A percentile compares a stretch with the other conserved stretches of the same genome.
Conservation (phyloP, 2,888 invertebrate genomes). For the Theretra japonica region DNA sequence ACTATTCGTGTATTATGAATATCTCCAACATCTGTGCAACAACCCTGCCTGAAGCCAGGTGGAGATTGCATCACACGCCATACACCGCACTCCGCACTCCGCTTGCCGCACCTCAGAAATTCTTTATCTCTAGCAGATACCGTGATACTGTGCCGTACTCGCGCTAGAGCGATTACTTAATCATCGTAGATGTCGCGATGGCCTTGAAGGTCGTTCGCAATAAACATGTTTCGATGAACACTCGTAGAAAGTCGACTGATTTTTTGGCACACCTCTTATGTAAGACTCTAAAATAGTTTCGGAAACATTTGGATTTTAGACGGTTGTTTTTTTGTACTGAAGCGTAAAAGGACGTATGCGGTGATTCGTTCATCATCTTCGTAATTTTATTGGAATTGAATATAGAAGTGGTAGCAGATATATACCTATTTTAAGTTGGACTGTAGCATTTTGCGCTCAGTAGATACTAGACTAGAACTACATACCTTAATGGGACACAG, state of each 20-base stretch:
- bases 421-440: too few relatives aligned
- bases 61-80: slow-evolving; percentile 17
- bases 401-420: too few relatives aligned
- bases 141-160: slow-evolving; percentile 23
- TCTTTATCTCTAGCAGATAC: slow-evolving; percentile 25
- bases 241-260: slow-evolving; percentile 5
- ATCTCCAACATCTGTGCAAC: background rate
- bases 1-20: background rate
- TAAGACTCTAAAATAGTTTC: too few relatives aligned
- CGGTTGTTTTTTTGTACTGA: too few relatives aligned
- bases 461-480: too few relatives aligned
- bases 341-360: too few relatives aligned
- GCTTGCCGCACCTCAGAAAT: slow-evolving; percentile 10
- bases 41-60: background rate
- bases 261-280: background rate
- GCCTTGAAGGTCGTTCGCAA: slow-evolving; percentile 26
- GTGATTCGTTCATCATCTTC: too few relatives aligned
- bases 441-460: too few relatives aligned
- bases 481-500: too few relatives aligned
- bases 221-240: slow-evolving; percentile 9
- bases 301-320: background rate
- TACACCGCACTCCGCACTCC: background rate
- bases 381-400: too few relatives aligned
- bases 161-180: slow-evolving; percentile 28
- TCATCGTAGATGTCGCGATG: slow-evolving; percentile 14